Percentiles rank a stretch among this genome's conserved stretches.
phyloP scores from a whole-genome alignment of 2,888 invertebrate genomes.

The Meghimatium bilineatum region DNA sequence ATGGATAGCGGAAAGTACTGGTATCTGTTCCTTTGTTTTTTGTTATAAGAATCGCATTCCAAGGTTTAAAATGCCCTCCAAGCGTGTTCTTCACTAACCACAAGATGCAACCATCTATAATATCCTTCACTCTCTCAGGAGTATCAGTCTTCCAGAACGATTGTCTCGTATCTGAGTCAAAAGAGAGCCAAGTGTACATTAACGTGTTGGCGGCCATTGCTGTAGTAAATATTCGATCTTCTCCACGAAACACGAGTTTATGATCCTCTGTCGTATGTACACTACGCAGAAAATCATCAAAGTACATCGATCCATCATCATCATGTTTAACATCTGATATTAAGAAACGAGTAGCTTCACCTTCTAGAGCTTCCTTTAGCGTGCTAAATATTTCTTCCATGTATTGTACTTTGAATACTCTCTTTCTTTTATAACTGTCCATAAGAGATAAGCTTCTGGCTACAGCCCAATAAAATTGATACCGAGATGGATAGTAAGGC shows the following conservation, averaged over 20 bases:
- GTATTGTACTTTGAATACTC: not conserved
- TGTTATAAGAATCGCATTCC: not conserved
- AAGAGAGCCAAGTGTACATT: conserved; percentile 19
- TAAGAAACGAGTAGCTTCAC: not conserved
- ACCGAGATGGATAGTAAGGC: conserved; percentile 62
- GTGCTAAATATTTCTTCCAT: not conserved
- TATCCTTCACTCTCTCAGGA: not conserved
- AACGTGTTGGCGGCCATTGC: conserved; percentile 29
- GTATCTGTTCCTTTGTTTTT: not conserved
- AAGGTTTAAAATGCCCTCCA: conserved; percentile 7
- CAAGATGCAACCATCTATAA: not conserved
- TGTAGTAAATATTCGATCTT: conserved; percentile 29
- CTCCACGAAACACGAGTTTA: not conserved
- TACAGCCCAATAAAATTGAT: conserved; percentile 67
- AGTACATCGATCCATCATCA: not conserved
- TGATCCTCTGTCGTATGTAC: not conserved
- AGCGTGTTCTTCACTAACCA: not conserved
- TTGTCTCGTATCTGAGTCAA: conserved; percentile 2
- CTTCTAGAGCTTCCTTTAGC: conserved; percentile 7
- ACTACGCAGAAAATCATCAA: conserved; percentile 16
- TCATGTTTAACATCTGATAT: not conserved
- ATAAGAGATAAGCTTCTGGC: conserved; percentile 59
- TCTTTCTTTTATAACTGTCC: conserved; percentile 35
- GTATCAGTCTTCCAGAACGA: conserved; percentile 5
- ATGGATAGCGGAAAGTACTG: not conserved